A percentile compares a stretch with the other conserved stretches of the same genome.
Conservation (phyloP, 2,113 vertebrate genomes). For the Aegithalos caudatus region DNA sequence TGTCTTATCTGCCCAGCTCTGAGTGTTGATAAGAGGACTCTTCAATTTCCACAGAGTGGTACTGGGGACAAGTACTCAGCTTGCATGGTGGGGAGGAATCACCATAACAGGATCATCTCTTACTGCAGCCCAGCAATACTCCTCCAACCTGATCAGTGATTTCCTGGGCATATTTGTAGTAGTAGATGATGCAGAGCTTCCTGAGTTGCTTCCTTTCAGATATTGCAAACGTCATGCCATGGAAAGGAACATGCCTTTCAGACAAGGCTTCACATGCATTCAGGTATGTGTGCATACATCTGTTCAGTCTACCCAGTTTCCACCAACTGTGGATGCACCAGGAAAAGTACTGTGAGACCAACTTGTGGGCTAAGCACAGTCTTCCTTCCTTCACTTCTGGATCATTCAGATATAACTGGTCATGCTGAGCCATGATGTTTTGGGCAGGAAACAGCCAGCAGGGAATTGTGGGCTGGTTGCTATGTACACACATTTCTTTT, state of each 20-base stretch:
- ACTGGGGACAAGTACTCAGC: not conserved
- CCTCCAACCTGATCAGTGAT: not conserved
- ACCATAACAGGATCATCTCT: not conserved
- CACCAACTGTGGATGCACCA: not conserved
- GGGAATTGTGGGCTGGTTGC: not conserved
- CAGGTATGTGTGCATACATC: not conserved
- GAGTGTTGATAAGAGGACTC: not conserved
- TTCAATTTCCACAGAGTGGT: not conserved
- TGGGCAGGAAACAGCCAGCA: not conserved
- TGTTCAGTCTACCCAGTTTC: not conserved
- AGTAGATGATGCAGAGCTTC: not conserved
- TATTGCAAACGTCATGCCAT: fast-evolving
- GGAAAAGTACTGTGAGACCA: not conserved
- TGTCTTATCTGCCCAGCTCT: not conserved
- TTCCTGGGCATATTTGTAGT: not conserved
- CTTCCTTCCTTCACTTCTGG: not conserved
- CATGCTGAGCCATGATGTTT: not conserved
- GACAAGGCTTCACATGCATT: not conserved
- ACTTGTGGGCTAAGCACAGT: not conserved
- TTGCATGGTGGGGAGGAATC: not conserved
- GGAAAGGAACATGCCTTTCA: not conserved
- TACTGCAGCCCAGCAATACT: not conserved
- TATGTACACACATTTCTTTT: not conserved
- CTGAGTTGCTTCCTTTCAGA: not conserved
- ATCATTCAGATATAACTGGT: not conserved